These are phyloP conservation scores for Myxocyprinus asiaticus DNA, from an alignment of 2,113 vertebrate species.

Conservation along the genomic window DNA sequence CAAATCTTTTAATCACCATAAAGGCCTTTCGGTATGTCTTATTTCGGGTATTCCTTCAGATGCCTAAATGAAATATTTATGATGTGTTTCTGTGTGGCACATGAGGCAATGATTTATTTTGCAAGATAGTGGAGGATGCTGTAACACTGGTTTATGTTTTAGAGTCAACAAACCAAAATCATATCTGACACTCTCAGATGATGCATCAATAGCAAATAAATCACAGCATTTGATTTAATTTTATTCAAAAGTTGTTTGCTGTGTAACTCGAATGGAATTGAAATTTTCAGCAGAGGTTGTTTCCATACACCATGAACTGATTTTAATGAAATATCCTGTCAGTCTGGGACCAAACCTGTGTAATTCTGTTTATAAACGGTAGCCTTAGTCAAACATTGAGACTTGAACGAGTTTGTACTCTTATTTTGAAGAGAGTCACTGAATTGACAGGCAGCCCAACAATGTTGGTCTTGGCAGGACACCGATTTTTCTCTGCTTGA, in stretches of 20 bases:
- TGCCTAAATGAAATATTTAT: constrained; percentile 57
- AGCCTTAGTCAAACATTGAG: constrained; percentile 62
- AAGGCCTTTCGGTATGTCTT: constrained; percentile 51
- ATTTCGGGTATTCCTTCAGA: constrained; percentile 44
- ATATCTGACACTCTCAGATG: constrained; percentile 57
- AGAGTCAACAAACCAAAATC: constrained; percentile 56
- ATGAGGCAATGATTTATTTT: constrained; percentile 55
- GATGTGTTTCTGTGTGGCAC: constrained; percentile 47
- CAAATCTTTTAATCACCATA: constrained; percentile 64
- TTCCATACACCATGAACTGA: constrained; percentile 71
- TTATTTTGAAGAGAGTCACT: constrained; percentile 63
- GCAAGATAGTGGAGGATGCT: constrained; percentile 3
- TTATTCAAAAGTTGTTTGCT: constrained; percentile 63
- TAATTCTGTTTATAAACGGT: constrained; percentile 62
- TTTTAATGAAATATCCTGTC: constrained; percentile 77
- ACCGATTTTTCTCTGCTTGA: constrained; percentile 30
- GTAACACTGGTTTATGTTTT: constrained; percentile 42
- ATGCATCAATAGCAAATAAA: constrained; percentile 58
- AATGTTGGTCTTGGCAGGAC: constrained; percentile 46
- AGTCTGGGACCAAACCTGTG: constrained; percentile 66
- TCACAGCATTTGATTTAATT: constrained; percentile 65
- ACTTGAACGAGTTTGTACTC: constrained; percentile 55
- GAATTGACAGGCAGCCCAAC: constrained; percentile 43
- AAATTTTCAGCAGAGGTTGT: constrained; percentile 70
- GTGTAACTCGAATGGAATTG: constrained; percentile 67